phyloP scores from a whole-genome alignment of 2,888 invertebrate genomes.

The Cosmia pyralina region DNA sequence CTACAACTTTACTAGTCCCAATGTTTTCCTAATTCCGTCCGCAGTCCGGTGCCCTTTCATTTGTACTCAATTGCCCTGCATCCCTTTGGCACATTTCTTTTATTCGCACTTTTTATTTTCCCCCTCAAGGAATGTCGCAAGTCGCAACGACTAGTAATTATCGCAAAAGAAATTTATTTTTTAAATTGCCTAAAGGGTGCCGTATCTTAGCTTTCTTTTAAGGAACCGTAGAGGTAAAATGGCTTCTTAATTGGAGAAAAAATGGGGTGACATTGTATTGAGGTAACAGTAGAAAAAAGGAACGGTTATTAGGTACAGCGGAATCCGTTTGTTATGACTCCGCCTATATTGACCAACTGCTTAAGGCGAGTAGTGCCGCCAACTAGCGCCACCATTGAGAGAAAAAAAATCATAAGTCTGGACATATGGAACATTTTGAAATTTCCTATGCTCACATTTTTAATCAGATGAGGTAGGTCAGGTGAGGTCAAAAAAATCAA shows the following conservation, averaged over 20 bases:
- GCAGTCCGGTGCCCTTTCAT: slow-evolving; percentile 85
- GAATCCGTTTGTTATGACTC: no score
- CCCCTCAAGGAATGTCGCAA: slow-evolving; percentile 80
- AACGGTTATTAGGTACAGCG: slow-evolving; percentile 1
- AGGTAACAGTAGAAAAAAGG: slow-evolving; percentile 2
- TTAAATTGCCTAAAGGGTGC: slow-evolving; percentile 62
- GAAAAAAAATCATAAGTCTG: no score
- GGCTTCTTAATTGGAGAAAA: slow-evolving; percentile 23
- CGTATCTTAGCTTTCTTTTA: slow-evolving; percentile 61
- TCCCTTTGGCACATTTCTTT: slow-evolving; percentile 88
- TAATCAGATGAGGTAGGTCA: no score
- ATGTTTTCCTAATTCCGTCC: slow-evolving; percentile 84
- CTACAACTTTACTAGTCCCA: slow-evolving; percentile 67
- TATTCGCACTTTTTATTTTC: slow-evolving; percentile 81
- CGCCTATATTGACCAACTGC: no score
- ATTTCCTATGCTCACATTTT: no score
- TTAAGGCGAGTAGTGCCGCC: no score
- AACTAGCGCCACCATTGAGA: no score
- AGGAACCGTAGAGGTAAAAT: slow-evolving; percentile 49
- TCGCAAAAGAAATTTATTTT: slow-evolving; percentile 75
- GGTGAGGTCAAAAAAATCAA: no score
- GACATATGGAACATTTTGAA: no score
- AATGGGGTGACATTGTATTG: slow-evolving; percentile 28
- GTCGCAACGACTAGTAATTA: slow-evolving; percentile 77
- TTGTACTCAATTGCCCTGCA: slow-evolving; percentile 85